A percentile compares a stretch with the other conserved stretches of the same genome.
Evolutionary conservation across 2,113 vertebrate species (phyloP).

Genomic region (Alces alces): DNA sequence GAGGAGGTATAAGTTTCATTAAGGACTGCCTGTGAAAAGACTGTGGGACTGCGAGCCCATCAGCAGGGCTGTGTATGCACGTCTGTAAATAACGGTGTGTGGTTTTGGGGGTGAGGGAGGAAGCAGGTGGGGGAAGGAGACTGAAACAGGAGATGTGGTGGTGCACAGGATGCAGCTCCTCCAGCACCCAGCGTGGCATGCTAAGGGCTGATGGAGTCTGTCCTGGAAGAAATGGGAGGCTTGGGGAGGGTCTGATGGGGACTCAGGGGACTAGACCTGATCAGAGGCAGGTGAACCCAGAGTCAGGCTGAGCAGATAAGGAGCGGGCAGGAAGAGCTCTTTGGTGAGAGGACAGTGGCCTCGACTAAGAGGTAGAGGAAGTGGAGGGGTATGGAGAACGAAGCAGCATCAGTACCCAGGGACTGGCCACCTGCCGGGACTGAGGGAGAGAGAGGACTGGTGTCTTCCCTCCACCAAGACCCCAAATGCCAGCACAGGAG

Average conservation of each 20-base stretch:
- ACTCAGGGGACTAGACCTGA: background rate
- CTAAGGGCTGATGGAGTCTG: background rate
- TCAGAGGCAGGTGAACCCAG: background rate
- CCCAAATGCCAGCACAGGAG: no score
- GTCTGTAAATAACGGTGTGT: background rate
- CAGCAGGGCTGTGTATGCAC: background rate
- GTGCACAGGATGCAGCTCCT: background rate
- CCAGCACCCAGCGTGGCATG: background rate
- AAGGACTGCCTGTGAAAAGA: background rate
- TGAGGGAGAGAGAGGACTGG: background rate
- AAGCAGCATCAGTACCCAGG: background rate
- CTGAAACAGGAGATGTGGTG: background rate
- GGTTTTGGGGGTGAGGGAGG: background rate
- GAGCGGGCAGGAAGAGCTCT: background rate
- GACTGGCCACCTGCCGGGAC: background rate
- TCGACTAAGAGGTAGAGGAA: background rate
- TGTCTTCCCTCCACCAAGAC: background rate
- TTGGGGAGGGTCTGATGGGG: background rate
- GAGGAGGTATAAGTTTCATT: background rate
- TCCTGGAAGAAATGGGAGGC: background rate
- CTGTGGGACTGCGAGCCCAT: rapidly evolving
- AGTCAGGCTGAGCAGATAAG: background rate
- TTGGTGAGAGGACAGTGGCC: background rate
- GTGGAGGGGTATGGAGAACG: background rate
- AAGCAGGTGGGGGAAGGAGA: no score